A percentile compares a stretch with the other conserved stretches of the same genome.
Evolutionary conservation across 2,797 vertebrate genomes (phyloP).

Genomic region (Gambusia yucatana): DNA sequence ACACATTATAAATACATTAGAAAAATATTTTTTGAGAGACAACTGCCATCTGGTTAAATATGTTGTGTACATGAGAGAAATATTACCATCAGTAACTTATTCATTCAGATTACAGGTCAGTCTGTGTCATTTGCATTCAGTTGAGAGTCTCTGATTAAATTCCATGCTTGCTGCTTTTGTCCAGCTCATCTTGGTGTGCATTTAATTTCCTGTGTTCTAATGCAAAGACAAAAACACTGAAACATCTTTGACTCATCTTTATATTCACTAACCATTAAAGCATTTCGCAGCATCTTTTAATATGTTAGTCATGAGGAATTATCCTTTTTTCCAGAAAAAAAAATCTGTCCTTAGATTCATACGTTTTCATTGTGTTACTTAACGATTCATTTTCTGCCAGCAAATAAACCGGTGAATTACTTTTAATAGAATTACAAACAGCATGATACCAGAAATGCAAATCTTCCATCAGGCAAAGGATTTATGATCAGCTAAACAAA

Average conservation of each 20-base stretch:
- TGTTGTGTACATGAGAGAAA: not conserved
- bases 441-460: not conserved
- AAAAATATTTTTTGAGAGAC: not conserved
- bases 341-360: not conserved
- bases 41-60: not conserved
- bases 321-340: not conserved
- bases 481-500: slow-evolving; percentile 15
- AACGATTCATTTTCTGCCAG: slow-evolving; percentile 1
- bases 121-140: not conserved
- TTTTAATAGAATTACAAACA: not conserved
- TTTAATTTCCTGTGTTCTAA: not conserved
- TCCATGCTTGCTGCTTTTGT: not conserved
- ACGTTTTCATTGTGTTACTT: not conserved
- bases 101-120: slow-evolving; percentile 3
- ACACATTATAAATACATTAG: not conserved
- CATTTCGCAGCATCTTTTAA: slow-evolving; percentile 3
- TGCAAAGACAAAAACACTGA: not conserved
- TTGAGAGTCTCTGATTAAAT: not conserved
- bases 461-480: slow-evolving; percentile 12
- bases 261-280: not conserved
- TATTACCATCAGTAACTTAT: not conserved
- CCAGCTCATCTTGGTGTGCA: slow-evolving; percentile 2
- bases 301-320: not conserved
- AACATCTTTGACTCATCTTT: not conserved
- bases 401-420: slow-evolving; percentile 4